Evolutionary conservation across 2,797 vertebrate genomes (phyloP).

Genomic region (Psittacula echo): DNA sequence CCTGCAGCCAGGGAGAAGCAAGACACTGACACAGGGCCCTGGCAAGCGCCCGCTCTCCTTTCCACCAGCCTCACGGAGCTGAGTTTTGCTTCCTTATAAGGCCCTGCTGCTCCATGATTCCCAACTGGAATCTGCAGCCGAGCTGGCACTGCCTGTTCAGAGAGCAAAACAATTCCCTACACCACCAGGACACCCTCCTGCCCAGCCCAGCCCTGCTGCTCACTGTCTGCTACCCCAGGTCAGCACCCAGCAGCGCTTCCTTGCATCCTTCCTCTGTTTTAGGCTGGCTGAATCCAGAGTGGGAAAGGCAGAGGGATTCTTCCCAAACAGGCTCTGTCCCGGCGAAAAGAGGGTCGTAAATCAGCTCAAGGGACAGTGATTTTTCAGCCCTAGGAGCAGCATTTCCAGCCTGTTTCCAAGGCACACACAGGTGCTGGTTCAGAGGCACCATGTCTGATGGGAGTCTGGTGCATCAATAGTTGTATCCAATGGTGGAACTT

Average conservation of each 20-base stretch:
- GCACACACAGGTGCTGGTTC: background rate
- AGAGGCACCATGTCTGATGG: fast-evolving
- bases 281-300: fast-evolving
- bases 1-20: fast-evolving
- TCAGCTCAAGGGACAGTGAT: background rate
- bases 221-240: background rate
- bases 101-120: constrained; percentile 55
- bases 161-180: constrained; percentile 37
- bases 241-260: background rate
- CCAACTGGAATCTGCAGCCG: background rate
- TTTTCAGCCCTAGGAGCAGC: background rate
- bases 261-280: background rate
- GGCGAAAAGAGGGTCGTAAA: fast-evolving
- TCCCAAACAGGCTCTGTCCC: background rate
- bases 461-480: fast-evolving
- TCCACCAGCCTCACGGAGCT: background rate
- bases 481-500: fast-evolving
- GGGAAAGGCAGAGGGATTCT: fast-evolving
- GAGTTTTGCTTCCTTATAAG: constrained; percentile 76
- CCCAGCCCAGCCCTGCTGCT: background rate
- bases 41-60: constrained; percentile 43
- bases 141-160: constrained; percentile 9
- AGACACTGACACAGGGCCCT: constrained; percentile 23
- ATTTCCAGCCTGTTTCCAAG: background rate
- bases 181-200: background rate